Evolutionary conservation across 92 coral and sea anemone species (phyloP).

Genomic region (Parazoanthus darwini): DNA sequence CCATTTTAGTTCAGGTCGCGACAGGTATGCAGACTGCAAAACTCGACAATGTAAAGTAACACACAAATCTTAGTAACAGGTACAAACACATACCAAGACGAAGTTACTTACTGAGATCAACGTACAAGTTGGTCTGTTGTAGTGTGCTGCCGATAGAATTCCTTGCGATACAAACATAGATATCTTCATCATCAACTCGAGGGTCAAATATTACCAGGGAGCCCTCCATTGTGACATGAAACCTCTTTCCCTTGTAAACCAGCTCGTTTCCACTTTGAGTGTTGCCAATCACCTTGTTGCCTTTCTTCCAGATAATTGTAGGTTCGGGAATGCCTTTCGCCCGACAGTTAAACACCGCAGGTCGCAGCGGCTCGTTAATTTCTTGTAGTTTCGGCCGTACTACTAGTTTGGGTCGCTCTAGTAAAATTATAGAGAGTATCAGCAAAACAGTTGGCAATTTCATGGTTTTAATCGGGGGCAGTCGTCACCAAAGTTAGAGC

Average conservation of each 20-base stretch:
- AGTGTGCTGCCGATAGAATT: slow-evolving; percentile 65
- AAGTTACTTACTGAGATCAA: slow-evolving; percentile 75
- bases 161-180: slow-evolving; percentile 66
- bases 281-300: slow-evolving; percentile 54
- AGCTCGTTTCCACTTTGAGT: slow-evolving; percentile 65
- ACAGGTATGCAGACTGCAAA: too few relatives aligned
- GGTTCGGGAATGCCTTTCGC: slow-evolving; percentile 77
- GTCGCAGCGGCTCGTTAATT: slow-evolving; percentile 67
- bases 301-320: slow-evolving; percentile 70
- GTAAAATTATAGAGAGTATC: background rate
- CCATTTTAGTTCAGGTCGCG: too few relatives aligned
- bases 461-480: too few relatives aligned
- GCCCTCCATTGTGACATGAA: slow-evolving; percentile 78
- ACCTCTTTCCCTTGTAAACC: slow-evolving; percentile 70
- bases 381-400: slow-evolving; percentile 61
- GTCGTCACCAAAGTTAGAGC: too few relatives aligned
- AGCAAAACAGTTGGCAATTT: background rate
- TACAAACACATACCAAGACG: background rate
- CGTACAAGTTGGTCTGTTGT: slow-evolving; percentile 62
- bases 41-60: background rate
- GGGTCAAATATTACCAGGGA: slow-evolving; percentile 77
- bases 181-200: slow-evolving; percentile 72
- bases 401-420: slow-evolving; percentile 72
- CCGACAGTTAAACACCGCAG: slow-evolving; percentile 73
- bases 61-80: background rate